A percentile compares a stretch with the other conserved stretches of the same genome.
phyloP scores from a whole-genome alignment of 2,797 vertebrate species.

The Leuciscus waleckii region DNA sequence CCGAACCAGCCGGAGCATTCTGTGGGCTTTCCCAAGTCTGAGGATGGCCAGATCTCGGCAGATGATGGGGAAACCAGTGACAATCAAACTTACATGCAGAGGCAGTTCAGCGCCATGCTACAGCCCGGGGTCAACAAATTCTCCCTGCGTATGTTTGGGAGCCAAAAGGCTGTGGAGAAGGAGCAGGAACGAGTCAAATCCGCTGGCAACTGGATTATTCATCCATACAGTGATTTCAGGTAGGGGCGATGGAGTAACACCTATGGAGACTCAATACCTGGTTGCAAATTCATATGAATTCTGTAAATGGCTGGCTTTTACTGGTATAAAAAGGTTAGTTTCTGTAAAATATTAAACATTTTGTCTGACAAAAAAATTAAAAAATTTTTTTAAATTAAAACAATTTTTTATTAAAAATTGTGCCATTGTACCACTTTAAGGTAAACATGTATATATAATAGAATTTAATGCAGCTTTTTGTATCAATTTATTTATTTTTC shows the following conservation, averaged over 20 bases:
- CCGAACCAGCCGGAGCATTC: constrained; percentile 71
- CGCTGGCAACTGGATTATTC: constrained; percentile 97
- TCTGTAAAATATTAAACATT: not conserved
- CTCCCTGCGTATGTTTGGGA: constrained; percentile 98
- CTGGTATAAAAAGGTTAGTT: not conserved
- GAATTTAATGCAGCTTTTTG: not conserved
- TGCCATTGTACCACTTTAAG: not conserved
- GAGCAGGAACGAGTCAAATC: constrained; percentile 96
- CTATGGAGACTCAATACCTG: not conserved
- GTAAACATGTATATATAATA: not conserved
- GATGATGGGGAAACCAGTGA: constrained; percentile 83
- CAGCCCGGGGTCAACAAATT: constrained; percentile 99
- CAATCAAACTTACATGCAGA: constrained; percentile 93
- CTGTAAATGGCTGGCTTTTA: not conserved
- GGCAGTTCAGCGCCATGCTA: constrained; percentile 94
- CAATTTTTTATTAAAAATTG: too few relatives aligned
- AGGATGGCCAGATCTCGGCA: constrained; percentile 83
- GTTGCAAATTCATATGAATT: not conserved
- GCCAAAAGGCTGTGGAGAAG: constrained; percentile 95
- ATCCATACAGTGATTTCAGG: constrained; percentile 99
- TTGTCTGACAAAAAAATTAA: not conserved
- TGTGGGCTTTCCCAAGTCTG: constrained; percentile 73
- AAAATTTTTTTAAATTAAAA: too few relatives aligned
- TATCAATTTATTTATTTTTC: not conserved
- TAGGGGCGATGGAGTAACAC: constrained; percentile 61